Evolutionary conservation across 1,140 invertebrate genomes (phyloP), one percentile per base, ranked within the genome.

Genomic region (Harpegnathos saltator): DNA sequence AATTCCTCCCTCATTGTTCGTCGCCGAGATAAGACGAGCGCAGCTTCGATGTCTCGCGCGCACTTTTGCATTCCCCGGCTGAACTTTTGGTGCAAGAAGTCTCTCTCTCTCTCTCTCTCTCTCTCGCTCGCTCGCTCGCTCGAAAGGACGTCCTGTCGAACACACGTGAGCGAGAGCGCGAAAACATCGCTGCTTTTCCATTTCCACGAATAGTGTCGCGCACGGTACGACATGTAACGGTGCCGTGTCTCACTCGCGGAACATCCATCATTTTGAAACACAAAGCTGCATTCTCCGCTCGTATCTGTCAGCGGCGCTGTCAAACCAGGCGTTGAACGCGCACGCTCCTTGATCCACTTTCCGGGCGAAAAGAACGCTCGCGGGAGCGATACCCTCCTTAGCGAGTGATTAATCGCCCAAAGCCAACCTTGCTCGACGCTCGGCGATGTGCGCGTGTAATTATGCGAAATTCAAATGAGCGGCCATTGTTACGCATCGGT

Each of bases 271-370:
- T 78, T 78, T 78, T 17, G 22, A 69, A 68, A 52, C 22, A 17
- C 22, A 17, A 38, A 54, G 38, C 26, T 69, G 24, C 50, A 68
- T 44, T 78, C 50, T 56, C 29, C 33, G 52, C 17, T 56, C 22
- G 7, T 68, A 56, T 69, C 74, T 68, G 22, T 24, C 52, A 69
- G 29, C 59, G 33, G 54, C 14, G n/a, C 24, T 65, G 22, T 58
- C 59, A 48, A 14, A n/a, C 29, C 9, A 14, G 19, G 61, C 29
- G 22, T 50, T 62, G n/a, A n/a, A n/a, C n/a, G 61, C 22, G 69
- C 29, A 48, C 22, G 26, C 48, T 56, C 83, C 85, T 86, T 85
- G 85, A 82, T 75, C 83, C 44, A 85, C 69, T 85, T 82, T 56
- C 56, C 4, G 3, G 12, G 3, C 2, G 24, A n/a, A 56, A 59